These are phyloP conservation scores for Adrianichthys oophorus DNA, from an alignment of 2,797 vertebrate species.

Conservation along the genomic window DNA sequence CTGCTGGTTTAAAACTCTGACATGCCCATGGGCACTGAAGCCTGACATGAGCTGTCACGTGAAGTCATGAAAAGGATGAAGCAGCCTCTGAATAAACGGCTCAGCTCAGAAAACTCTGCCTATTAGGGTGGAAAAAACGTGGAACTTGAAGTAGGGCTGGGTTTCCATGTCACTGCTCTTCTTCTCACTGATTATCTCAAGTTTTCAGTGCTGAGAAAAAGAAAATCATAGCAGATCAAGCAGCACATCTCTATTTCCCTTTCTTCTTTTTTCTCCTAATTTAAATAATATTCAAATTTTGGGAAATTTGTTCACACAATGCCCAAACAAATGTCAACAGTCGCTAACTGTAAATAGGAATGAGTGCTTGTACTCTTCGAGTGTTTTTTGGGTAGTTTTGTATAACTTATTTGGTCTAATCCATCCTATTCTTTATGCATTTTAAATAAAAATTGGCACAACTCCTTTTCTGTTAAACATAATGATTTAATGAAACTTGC, in stretches of 20 bases:
- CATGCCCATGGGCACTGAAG: conserved; percentile 25
- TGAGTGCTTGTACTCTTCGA: too few species aligned
- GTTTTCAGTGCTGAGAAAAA: conserved; percentile 29
- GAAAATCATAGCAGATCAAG: not conserved
- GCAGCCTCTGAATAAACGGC: conserved; percentile 44
- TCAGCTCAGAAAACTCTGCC: conserved; percentile 37
- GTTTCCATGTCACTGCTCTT: conserved; percentile 61
- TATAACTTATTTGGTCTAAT: too few species aligned
- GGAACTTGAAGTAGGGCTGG: conserved; percentile 32
- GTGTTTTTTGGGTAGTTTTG: too few species aligned
- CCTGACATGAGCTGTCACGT: conserved; percentile 52
- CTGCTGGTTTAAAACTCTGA: conserved; percentile 11
- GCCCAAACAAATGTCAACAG: too few species aligned
- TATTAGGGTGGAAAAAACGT: conserved; percentile 43
- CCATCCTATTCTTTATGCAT: too few species aligned
- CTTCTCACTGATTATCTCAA: conserved; percentile 39
- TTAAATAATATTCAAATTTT: too few species aligned
- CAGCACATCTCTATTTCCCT: not conserved
- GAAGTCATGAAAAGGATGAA: conserved; percentile 51
- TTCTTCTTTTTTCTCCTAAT: not conserved
- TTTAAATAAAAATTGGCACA: too few species aligned
- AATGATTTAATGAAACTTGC: too few species aligned
- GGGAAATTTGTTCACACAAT: too few species aligned
- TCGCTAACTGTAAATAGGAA: too few species aligned
- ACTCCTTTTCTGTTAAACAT: too few species aligned